Base-by-base conservation (phyloP, 2,113 vertebrate species). In the Zeus faber region DNA sequence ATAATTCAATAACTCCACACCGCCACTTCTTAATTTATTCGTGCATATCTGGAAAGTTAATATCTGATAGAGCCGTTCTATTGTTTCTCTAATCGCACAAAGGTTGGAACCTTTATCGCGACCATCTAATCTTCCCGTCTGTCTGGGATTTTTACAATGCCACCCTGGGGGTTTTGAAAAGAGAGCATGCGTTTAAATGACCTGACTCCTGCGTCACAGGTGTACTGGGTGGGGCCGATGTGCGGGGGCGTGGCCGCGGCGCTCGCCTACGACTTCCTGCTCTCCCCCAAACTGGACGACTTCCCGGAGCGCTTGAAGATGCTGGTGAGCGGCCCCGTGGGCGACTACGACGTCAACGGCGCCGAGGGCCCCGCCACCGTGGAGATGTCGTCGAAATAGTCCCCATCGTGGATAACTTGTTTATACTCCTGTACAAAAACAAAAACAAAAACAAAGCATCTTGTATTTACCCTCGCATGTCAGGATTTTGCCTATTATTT, bases 211-310 rank as follows among this genome's bases (percentile, higher is more conserved):
- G n/a, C n/a, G n/a, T n/a, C n/a, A n/a, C 61, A 91, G 90, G 90
- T 91, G 82, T 91, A 87, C 77, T 90, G 90, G 90, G 89, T 90
- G 60, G 90, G 89, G n/a, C 90, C 90, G 0, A 89, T 91, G 86
- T 87, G 83, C 1, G 90, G 89, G 0, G 90, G 88, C 0, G 81
- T 90, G 2, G 85, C 81, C 0, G 89, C 88, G 0, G 89, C 89
- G 14, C 79, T 99, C n/a, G 78, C 95, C 35, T 98, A 99, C 0
- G 97, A 98, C 69, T 98, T 97, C 79, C 80, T 98, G 78, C 89
- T 99, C 55, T 92, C 85, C 1, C 94, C 95, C 0, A 91, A 95
- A 49, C 88, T 71, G 66, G 91, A 93, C 0, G 90, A 97, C 70
- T 85, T 97, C 63, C 89, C 91, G 0, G 92, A 95, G 18, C 95